These are phyloP conservation scores for Eupsittula cactorum DNA, from an alignment of 2,113 vertebrate species.

Conservation along the genomic window DNA sequence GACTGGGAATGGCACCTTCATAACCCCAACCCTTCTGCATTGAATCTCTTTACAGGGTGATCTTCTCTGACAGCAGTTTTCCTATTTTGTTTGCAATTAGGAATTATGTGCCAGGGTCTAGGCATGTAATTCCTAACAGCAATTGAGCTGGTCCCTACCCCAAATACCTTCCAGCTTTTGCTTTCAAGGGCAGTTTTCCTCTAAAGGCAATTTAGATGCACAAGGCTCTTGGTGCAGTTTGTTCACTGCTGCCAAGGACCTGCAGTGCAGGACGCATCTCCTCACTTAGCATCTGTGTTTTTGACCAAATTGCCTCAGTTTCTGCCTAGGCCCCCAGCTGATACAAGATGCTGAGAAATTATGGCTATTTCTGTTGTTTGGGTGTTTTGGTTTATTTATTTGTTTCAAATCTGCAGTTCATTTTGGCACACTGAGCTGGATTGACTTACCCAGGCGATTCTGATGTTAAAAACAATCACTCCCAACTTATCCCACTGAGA, in stretches of 20 bases:
- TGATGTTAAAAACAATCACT: not conserved
- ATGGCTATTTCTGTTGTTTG: conserved; percentile 37
- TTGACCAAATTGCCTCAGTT: conserved; percentile 52
- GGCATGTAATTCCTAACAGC: not conserved
- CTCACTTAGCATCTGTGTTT: conserved; percentile 59
- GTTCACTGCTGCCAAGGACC: conserved; percentile 39
- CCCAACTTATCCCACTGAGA: not conserved
- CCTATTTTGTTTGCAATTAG: not conserved
- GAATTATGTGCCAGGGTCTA: not conserved
- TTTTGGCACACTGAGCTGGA: not conserved
- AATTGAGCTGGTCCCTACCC: not conserved
- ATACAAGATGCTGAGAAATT: conserved; percentile 42
- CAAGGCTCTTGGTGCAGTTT: not conserved
- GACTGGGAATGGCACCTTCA: not conserved
- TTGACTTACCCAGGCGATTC: not conserved
- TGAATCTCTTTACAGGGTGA: not conserved
- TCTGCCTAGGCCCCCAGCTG: conserved; percentile 44
- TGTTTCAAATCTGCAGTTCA: not conserved
- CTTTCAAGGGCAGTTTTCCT: conserved; percentile 11
- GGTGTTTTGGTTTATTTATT: not conserved
- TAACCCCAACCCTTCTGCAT: not conserved
- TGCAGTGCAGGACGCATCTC: conserved; percentile 32
- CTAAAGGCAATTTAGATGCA: conserved; percentile 9
- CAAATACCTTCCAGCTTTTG: not conserved
- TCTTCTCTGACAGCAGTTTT: not conserved